Evolutionary conservation across 2,113 vertebrate species (phyloP).

Genomic region (Sinocyclocheilus anshuiensis): DNA sequence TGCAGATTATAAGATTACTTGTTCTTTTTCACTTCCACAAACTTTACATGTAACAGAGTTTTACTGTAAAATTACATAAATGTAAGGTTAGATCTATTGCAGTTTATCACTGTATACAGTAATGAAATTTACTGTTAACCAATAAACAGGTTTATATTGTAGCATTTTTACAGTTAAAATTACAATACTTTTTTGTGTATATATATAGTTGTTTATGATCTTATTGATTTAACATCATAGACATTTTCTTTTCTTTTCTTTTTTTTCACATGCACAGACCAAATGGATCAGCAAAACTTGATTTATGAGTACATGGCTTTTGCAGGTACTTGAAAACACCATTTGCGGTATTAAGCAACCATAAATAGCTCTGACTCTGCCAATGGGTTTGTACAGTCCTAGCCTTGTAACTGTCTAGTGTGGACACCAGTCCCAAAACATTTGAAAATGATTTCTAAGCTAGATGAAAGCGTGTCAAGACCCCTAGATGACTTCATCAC

Average conservation of each 20-base stretch:
- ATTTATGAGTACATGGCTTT: slow-evolving; percentile 30
- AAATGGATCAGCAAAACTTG: slow-evolving; percentile 16
- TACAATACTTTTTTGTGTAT: not conserved
- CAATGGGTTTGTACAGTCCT: slow-evolving; percentile 14
- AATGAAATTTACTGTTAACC: not conserved
- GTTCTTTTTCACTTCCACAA: not conserved
- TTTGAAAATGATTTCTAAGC: slow-evolving; percentile 29
- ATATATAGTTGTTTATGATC: not conserved
- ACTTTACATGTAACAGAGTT: not conserved
- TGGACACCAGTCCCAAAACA: slow-evolving; percentile 25
- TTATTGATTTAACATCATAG: not conserved
- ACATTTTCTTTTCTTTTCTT: not conserved
- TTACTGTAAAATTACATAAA: not conserved
- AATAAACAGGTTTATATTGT: not conserved
- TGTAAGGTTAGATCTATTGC: not conserved
- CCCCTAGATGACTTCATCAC: slow-evolving; percentile 43
- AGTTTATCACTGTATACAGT: not conserved
- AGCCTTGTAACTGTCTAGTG: slow-evolving; percentile 17
- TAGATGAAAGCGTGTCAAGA: slow-evolving; percentile 31
- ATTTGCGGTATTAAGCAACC: slow-evolving; percentile 17
- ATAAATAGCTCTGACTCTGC: slow-evolving; percentile 11
- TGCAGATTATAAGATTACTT: not conserved
- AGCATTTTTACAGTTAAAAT: not conserved
- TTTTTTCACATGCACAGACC: not conserved
- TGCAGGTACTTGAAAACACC: slow-evolving; percentile 7